phyloP scores from a whole-genome alignment of 2,888 invertebrate species.

The Corythucha ciliata region DNA sequence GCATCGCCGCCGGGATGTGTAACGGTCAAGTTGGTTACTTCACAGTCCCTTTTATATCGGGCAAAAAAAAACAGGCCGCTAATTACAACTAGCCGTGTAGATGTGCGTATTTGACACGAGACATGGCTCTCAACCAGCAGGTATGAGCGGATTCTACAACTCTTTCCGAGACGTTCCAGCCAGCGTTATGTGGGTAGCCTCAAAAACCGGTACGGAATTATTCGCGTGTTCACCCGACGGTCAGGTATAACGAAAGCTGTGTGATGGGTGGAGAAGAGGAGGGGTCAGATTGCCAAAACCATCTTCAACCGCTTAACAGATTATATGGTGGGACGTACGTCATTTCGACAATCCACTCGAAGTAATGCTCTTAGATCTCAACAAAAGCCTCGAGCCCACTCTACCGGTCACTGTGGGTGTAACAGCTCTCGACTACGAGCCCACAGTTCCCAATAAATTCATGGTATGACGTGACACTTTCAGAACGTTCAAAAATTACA shows the following conservation, averaged over 20 bases:
- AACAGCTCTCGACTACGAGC: constrained; percentile 25
- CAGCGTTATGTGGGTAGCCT: constrained; percentile 23
- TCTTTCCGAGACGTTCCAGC: constrained; percentile 27
- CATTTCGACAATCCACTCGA: constrained; percentile 26
- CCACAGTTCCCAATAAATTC: constrained; percentile 29
- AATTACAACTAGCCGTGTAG: no score
- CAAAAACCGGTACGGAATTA: constrained; percentile 27
- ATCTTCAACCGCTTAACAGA: constrained; percentile 9
- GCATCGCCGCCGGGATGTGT: constrained; percentile 64
- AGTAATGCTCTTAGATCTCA: constrained; percentile 22
- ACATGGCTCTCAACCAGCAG: constrained; percentile 22
- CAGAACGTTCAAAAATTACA: neutral
- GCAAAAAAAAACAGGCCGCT: no score
- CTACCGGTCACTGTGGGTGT: constrained; percentile 22
- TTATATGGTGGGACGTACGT: constrained; percentile 29
- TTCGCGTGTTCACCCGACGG: constrained; percentile 26
- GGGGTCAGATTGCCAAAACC: neutral
- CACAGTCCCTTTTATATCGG: no score
- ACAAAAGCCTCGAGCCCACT: constrained; percentile 17
- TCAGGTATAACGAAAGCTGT: constrained; percentile 25
- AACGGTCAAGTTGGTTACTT: constrained; percentile 46
- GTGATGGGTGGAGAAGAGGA: no score
- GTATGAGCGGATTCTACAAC: constrained; percentile 17
- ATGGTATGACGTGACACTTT: constrained; percentile 25
- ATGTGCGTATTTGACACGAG: constrained; percentile 28